These are phyloP conservation scores for Dicaeum eximium DNA, from an alignment of 2,113 vertebrate genomes.

Conservation along the genomic window DNA sequence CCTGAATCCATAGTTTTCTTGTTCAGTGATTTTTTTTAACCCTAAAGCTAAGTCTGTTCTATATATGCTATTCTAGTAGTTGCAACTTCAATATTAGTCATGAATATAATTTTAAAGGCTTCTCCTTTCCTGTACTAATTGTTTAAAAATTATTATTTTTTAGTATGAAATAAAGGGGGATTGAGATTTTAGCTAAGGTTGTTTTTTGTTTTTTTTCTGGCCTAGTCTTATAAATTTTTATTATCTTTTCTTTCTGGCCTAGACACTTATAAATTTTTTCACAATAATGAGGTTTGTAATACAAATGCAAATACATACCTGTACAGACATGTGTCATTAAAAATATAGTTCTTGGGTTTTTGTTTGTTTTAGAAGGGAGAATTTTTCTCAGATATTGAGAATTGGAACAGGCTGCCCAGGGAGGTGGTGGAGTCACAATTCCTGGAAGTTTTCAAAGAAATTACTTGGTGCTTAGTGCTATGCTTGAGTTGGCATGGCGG, in stretches of 20 bases:
- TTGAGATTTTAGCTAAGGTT: not conserved
- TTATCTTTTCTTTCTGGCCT: not conserved
- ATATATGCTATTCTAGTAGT: not conserved
- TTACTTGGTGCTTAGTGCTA: not conserved
- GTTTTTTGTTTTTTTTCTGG: not conserved
- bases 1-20: not conserved
- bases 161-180: not conserved
- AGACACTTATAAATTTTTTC: not conserved
- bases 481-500: not conserved
- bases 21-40: not conserved
- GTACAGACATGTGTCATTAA: fast-evolving
- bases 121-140: not conserved
- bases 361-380: not conserved
- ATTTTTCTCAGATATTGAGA: not conserved
- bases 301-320: not conserved
- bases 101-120: not conserved
- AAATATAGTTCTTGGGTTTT: not conserved
- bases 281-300: not conserved
- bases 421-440: not conserved
- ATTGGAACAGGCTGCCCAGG: not conserved
- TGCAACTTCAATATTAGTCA: not conserved
- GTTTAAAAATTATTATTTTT: not conserved
- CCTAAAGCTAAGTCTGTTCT: not conserved
- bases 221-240: not conserved
- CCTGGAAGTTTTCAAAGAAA: not conserved